A percentile compares a stretch with the other conserved stretches of the same genome.
These are phyloP conservation scores for Mamestra configurata DNA, from an alignment of 1,140 invertebrate species.

Conservation along the genomic window DNA sequence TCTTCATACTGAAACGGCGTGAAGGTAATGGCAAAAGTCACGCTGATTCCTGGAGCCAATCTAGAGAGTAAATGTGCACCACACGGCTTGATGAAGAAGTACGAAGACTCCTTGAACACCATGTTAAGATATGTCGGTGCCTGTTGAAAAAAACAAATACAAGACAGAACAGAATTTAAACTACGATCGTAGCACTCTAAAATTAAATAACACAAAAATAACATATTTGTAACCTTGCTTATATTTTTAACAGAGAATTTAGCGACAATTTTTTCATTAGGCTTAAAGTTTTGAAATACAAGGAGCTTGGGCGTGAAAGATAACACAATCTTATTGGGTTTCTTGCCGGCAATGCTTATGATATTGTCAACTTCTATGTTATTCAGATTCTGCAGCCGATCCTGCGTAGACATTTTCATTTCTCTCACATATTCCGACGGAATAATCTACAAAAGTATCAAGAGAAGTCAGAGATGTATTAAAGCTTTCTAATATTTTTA, in stretches of 20 bases:
- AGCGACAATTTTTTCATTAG: conserved; percentile 77
- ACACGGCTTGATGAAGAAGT: conserved; percentile 75
- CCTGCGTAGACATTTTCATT: conserved; percentile 75
- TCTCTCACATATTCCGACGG: conserved; percentile 80
- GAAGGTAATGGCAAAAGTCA: conserved; percentile 76
- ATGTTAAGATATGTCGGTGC: conserved; percentile 75
- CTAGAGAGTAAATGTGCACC: conserved; percentile 71
- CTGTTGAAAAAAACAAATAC: conserved; percentile 55
- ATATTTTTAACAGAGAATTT: conserved; percentile 83
- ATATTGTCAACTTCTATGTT: conserved; percentile 73
- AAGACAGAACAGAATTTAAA: conserved; percentile 2
- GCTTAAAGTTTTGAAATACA: conserved; percentile 81
- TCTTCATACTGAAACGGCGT: conserved; percentile 74
- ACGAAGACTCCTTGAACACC: conserved; percentile 78
- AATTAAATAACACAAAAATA: conserved; percentile 18
- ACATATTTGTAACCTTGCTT: conserved; percentile 69
- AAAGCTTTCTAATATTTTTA: too few relatives aligned
- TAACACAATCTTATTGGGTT: conserved; percentile 64
- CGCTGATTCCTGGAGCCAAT: conserved; percentile 80
- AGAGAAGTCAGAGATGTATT: neutral
- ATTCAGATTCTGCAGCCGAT: conserved; percentile 72
- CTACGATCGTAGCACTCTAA: neutral
- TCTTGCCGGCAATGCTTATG: conserved; percentile 55
- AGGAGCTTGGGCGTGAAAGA: conserved; percentile 75
- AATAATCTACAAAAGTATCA: conserved; percentile 65